phyloP scores from a whole-genome alignment of 2,113 vertebrate species.

The Theristicus caerulescens region DNA sequence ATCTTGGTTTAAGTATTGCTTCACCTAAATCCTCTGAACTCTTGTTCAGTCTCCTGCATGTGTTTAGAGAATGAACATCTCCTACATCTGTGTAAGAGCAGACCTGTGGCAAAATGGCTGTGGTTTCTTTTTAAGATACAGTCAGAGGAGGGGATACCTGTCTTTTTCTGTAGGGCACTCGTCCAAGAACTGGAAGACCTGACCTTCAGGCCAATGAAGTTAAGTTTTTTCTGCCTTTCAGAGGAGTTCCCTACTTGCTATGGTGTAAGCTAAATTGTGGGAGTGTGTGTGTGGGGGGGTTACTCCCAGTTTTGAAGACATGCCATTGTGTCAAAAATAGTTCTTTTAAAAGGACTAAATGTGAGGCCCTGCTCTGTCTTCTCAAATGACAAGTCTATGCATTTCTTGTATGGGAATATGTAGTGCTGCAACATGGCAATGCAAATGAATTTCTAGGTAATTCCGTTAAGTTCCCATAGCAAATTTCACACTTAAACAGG shows the following conservation, averaged over 20 bases:
- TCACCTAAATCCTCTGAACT: not conserved
- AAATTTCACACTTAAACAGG: not conserved
- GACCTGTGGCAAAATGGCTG: not conserved
- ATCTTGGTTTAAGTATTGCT: not conserved
- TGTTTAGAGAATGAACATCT: not conserved
- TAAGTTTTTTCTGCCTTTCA: not conserved
- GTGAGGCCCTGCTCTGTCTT: not conserved
- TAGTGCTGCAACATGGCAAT: not conserved
- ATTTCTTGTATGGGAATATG: not conserved
- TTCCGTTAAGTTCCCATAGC: not conserved
- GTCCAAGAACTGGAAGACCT: not conserved
- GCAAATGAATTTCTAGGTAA: not conserved
- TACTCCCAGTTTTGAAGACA: not conserved
- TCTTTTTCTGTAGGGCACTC: not conserved
- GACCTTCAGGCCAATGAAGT: not conserved
- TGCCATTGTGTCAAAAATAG: not conserved
- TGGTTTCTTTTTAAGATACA: not conserved
- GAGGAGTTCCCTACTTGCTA: not conserved
- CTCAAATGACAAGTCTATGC: accelerated
- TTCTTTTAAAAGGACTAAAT: not conserved
- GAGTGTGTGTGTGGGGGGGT: too few species aligned
- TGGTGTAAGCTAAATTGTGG: not conserved
- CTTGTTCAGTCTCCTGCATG: not conserved
- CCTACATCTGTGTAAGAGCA: not conserved
- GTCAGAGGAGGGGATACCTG: not conserved